A percentile compares a stretch with the other conserved stretches of the same genome.
Conservation (phyloP, 2,888 invertebrate genomes). For the Leptinotarsa haldemani region DNA sequence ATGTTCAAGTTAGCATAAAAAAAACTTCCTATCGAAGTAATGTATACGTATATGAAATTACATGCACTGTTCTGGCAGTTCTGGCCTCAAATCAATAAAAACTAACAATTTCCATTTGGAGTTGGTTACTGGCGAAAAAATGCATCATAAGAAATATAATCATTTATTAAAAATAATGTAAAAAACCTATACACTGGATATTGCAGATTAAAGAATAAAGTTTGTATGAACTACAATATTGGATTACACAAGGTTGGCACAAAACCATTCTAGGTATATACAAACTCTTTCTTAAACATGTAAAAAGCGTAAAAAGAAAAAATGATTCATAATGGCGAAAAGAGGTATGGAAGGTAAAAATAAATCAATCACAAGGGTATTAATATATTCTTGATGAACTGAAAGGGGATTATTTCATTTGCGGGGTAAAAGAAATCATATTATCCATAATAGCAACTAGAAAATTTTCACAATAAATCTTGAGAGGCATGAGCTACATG, state of each 20-base stretch:
- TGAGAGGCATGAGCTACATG: too few relatives aligned
- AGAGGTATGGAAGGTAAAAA: not conserved
- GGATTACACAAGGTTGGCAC: not conserved
- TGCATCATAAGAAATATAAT: slow-evolving; percentile 3
- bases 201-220: slow-evolving; percentile 22
- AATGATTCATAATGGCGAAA: slow-evolving; percentile 4
- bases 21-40: too few relatives aligned
- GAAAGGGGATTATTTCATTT: not conserved
- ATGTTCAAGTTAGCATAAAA: too few relatives aligned
- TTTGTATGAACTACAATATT: not conserved
- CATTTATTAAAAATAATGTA: slow-evolving; percentile 27
- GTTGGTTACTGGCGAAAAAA: not conserved
- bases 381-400: not conserved
- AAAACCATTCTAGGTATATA: not conserved
- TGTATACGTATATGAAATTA: too few relatives aligned
- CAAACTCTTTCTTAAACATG: not conserved
- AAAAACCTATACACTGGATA: slow-evolving; percentile 24
- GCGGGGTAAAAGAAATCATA: too few relatives aligned
- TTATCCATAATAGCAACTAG: too few relatives aligned
- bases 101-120: too few relatives aligned
- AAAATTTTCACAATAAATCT: too few relatives aligned
- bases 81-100: too few relatives aligned
- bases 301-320: slow-evolving; percentile 6
- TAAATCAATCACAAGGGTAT: not conserved
- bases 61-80: too few relatives aligned